Base-by-base conservation (phyloP, 2,888 invertebrate species). In the Agrotis segetum region DNA sequence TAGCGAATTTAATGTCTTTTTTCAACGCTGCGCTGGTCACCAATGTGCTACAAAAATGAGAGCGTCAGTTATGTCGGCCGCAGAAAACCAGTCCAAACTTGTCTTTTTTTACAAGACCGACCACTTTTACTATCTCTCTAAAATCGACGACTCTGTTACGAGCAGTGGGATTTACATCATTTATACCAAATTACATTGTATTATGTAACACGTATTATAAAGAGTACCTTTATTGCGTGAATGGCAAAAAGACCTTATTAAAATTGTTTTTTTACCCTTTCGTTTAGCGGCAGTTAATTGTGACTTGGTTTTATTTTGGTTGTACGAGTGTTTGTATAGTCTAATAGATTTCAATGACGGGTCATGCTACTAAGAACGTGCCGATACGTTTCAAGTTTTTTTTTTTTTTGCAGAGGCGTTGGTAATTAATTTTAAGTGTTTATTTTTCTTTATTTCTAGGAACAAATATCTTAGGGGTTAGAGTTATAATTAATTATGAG, bases 101-200 rank as follows among this genome's bases (percentile, higher is more conserved):
- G 77, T 87, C 87, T 85, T 90, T 90, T 90, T 87, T 88, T 83
- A 73, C 76, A 60, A 80, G 90, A 82, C 85, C 85, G 83, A 89
- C 87, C 88, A 93, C 94, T 94, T 93, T 94, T 94, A 94, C 94
- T 92, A 91, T 93, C 93, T 83, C 90, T 88, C 72, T 78, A 83
- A 84, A 87, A 56, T 85, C 86, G 83, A 81, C 84, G 79, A 82
- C 83, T 79, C 82, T 73, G 81, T 85, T 86, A 87, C 85, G 86
- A 87, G 78, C 83, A 82, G 83, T 77, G 61, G 84, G 81, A 76
- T 88, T 87, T 88, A 87, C 85, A 87, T 87, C 83, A 88, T 86
- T 88, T 83, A 82, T 70, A 74, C 82, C 73, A 77, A 82, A 85
- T 87, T 89, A 88, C 82, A 82, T 81, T 84, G 49, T 79, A 77